These are phyloP conservation scores for Aradophagus sp. DNA, from an alignment of 1,140 invertebrate genomes.

Conservation along the genomic window DNA sequence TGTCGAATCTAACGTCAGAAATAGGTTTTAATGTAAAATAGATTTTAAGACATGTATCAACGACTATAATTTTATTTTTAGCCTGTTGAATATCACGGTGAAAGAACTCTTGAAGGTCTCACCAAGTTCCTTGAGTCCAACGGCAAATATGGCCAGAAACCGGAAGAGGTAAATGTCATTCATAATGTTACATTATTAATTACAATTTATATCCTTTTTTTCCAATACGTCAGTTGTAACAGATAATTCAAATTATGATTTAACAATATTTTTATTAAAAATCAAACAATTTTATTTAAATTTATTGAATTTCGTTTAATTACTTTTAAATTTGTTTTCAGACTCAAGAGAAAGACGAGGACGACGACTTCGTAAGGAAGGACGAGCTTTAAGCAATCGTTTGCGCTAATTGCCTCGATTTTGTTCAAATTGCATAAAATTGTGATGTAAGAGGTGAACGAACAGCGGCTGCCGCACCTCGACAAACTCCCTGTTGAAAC, in stretches of 20 bases:
- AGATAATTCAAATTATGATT: not conserved
- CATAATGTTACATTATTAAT: not conserved
- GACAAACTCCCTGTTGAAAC: no score
- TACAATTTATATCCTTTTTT: no score
- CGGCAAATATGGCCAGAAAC: slow-evolving; percentile 80
- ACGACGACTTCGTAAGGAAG: slow-evolving; percentile 80
- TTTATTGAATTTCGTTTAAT: slow-evolving; percentile 39
- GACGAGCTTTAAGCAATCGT: slow-evolving; percentile 80
- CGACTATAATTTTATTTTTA: slow-evolving; percentile 70
- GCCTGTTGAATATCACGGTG: slow-evolving; percentile 94
- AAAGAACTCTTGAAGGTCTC: slow-evolving; percentile 94
- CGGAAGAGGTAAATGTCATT: slow-evolving; percentile 75
- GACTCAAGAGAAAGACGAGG: slow-evolving; percentile 79
- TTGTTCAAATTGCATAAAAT: slow-evolving; percentile 32
- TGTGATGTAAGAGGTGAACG: slow-evolving; percentile 46
- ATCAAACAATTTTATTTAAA: no score
- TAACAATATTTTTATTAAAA: not conserved
- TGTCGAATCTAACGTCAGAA: no score
- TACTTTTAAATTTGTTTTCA: slow-evolving; percentile 62
- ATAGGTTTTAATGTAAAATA: no score
- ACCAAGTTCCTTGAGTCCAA: slow-evolving; percentile 92
- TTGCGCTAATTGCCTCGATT: slow-evolving; percentile 10
- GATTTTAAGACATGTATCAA: no score
- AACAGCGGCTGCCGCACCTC: slow-evolving; percentile 6
- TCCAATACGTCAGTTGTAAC: not conserved